Evolutionary conservation across 2,888 invertebrate species (phyloP), one percentile per base, ranked within the genome.

Genomic region (Mythimna pallens): DNA sequence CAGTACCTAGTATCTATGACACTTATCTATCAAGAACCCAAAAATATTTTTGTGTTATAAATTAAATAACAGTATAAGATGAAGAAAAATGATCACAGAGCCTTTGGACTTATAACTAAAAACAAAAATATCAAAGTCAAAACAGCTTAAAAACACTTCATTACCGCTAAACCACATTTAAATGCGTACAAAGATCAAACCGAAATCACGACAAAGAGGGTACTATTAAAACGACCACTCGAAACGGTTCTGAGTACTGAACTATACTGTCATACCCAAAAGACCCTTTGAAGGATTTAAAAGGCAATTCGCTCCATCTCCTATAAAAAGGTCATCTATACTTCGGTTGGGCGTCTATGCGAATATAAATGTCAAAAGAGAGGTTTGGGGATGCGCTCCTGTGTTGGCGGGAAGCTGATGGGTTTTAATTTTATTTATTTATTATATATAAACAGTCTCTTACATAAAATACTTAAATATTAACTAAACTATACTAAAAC

Each of bases 311-410:
- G 76, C 81, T 77, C 73, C 77, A 88, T 86, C 88, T 89, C 82
- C 86, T 89, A 86, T 92, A 91, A 91, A 92, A 90, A 92, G 92
- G 92, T 91, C 92, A 89, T 90, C 87, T 89, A 83, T 89, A 90
- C 85, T 87, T 89, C 80, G 72, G 81, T 78, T 82, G 71, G 81
- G 78, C 73, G 76, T 82, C 85, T 82, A 76, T 70, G 80, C 82
- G 91, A 92, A 93, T 93, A 92, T 91, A 91, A 93, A 92, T 90
- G 89, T 88, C 83, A 85, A 86, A 88, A 85, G 84, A 80, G 78
- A 70, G 76, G 71, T 81, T 80, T 79, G 66, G 65, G 78, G 80
- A 78, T 55, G 20, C 83, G 89, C 59, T 36, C 25, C 22, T 84
- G 47, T 84, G 64, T 34, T 20, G 54, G 80, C 79, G 84, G 9